Conservation (phyloP, 2,888 invertebrate genomes). For the Hypomecis punctinalis region DNA sequence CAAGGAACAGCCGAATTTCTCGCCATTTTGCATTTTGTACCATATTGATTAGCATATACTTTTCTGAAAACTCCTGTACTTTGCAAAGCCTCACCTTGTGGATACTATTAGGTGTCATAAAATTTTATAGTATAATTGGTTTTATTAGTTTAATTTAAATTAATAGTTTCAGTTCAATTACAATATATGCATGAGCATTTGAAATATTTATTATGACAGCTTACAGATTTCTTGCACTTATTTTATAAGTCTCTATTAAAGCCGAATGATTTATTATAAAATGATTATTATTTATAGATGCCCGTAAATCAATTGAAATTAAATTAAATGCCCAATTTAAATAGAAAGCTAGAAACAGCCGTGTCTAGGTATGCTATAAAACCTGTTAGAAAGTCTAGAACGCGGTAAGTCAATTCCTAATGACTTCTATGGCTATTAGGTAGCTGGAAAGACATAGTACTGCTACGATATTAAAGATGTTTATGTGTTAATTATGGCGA, state of each 20-base stretch:
- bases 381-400: conserved; percentile 49
- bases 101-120: background rate
- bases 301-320: background rate
- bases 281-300: background rate
- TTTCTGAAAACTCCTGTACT: too few relatives aligned
- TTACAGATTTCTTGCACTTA: background rate
- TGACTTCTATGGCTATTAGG: background rate
- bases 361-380: conserved; percentile 31
- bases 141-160: background rate
- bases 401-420: conserved; percentile 19
- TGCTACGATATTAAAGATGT: too few relatives aligned
- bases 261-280: background rate
- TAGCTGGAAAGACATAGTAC: background rate
- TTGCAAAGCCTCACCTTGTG: too few relatives aligned
- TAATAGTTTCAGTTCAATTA: background rate
- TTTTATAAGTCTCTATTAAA: background rate
- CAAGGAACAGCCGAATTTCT: too few relatives aligned
- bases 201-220: background rate
- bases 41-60: too few relatives aligned
- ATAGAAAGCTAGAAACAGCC: conserved; percentile 18
- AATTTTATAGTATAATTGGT: background rate
- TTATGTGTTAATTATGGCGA: too few relatives aligned
- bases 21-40: too few relatives aligned
- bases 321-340: conserved; percentile 1
- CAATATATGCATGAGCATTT: background rate